Evolutionary conservation across 2,888 invertebrate species (phyloP).

Genomic region (Parnassius smintheus): DNA sequence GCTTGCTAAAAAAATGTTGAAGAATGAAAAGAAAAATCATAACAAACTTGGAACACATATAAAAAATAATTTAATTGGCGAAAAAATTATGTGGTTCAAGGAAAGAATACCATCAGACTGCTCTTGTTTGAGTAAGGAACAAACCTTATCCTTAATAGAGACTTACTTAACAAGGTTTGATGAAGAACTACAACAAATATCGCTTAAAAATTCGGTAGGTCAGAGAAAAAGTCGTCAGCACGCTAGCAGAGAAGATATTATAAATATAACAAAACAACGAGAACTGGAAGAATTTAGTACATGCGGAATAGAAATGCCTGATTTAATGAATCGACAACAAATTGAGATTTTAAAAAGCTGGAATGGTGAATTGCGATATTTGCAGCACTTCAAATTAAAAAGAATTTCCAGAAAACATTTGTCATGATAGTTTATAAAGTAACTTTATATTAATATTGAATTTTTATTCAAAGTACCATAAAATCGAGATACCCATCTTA

Average conservation of each 20-base stretch:
- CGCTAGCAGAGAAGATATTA: constrained; percentile 88
- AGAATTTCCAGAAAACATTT: constrained; percentile 76
- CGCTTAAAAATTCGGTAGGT: constrained; percentile 88
- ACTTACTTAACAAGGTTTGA: constrained; percentile 82
- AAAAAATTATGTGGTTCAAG: constrained; percentile 90
- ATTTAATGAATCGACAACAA: constrained; percentile 82
- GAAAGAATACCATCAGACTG: constrained; percentile 82
- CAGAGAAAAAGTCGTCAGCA: constrained; percentile 89
- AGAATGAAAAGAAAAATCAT: constrained; percentile 82
- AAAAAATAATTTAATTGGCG: constrained; percentile 87
- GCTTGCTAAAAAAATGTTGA: constrained; percentile 85
- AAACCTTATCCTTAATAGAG: constrained; percentile 81
- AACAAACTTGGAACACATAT: constrained; percentile 84
- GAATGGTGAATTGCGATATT: constrained; percentile 84
- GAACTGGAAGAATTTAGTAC: constrained; percentile 88
- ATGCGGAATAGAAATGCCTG: constrained; percentile 90
- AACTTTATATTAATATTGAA: too few relatives aligned
- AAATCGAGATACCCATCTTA: too few relatives aligned
- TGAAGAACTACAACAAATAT: constrained; percentile 89
- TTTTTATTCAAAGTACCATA: too few relatives aligned
- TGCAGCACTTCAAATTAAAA: constrained; percentile 84
- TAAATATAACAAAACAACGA: constrained; percentile 87
- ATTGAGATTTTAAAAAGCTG: constrained; percentile 82
- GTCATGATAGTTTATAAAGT: constrained; percentile 32
- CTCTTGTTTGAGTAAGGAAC: constrained; percentile 79